phyloP scores from a whole-genome alignment of 2,113 vertebrate species.

The Paracanthobrama guichenoti region DNA sequence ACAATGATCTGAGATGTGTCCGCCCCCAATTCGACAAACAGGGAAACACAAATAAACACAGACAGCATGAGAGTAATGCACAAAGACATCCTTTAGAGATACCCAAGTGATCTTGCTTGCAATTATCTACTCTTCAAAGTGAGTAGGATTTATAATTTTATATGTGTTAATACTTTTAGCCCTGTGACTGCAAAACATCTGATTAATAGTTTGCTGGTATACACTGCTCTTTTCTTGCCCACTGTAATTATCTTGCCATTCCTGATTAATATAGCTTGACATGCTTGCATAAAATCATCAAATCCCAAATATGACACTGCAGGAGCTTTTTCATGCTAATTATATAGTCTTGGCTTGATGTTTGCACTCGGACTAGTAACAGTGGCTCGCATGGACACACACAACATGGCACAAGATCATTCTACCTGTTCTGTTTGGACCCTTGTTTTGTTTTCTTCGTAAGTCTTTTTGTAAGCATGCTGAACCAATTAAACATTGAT shows the following conservation, averaged over 20 bases:
- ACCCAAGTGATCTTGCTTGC: not conserved
- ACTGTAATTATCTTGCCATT: conserved; percentile 52
- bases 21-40: not conserved
- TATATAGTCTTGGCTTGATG: not conserved
- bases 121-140: conserved; percentile 42
- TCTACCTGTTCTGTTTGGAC: conserved; percentile 16
- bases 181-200: conserved; percentile 1
- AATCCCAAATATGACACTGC: conserved; percentile 18
- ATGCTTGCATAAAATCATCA: conserved; percentile 36
- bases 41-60: conserved; percentile 10
- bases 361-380: not conserved
- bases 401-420: not conserved
- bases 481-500: conserved; percentile 10
- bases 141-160: conserved; percentile 41
- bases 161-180: conserved; percentile 36
- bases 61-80: conserved; percentile 26
- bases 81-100: conserved; percentile 15
- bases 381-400: not conserved
- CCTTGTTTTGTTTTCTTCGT: conserved; percentile 9
- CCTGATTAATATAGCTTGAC: conserved; percentile 50
- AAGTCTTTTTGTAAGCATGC: conserved; percentile 20
- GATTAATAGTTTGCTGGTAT: conserved; percentile 41
- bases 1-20: not conserved
- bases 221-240: conserved; percentile 13
- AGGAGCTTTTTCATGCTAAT: conserved; percentile 1